phyloP scores from a whole-genome alignment of 2,888 invertebrate genomes.

The Limenitis camilla region DNA sequence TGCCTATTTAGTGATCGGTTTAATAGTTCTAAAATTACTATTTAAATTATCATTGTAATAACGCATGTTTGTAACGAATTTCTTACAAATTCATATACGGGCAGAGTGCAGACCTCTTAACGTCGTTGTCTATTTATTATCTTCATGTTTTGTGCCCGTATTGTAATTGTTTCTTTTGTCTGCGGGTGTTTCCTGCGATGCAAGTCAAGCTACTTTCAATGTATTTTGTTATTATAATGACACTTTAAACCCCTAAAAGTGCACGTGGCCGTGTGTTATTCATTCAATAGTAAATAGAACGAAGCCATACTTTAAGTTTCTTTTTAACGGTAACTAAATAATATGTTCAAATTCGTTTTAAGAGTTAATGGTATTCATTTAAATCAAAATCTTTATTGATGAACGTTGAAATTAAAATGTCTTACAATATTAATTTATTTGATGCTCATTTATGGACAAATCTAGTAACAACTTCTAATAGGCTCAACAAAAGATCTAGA shows the following conservation, averaged over 20 bases:
- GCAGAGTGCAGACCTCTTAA: no score
- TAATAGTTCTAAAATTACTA: no score
- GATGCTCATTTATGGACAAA: no score
- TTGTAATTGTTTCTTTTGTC: slow-evolving; percentile 9
- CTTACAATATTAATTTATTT: background rate
- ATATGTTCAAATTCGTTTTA: no score
- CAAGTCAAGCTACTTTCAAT: slow-evolving; percentile 9
- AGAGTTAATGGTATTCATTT: no score
- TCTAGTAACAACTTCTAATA: slow-evolving; percentile 3
- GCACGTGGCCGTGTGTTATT: no score
- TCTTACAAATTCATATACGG: no score
- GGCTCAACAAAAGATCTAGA: slow-evolving; percentile 8
- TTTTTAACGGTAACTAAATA: no score
- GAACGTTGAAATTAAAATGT: background rate
- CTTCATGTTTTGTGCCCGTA: slow-evolving; percentile 9
- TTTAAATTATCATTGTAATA: no score
- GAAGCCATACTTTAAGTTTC: no score
- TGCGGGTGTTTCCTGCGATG: slow-evolving; percentile 7
- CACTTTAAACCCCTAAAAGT: slow-evolving; percentile 6
- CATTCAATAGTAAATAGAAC: no score
- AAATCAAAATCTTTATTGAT: no score
- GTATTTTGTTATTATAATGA: slow-evolving; percentile 5
- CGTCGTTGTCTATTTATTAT: background rate
- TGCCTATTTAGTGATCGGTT: background rate
- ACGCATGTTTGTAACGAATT: background rate